These are phyloP conservation scores for Drosophila rellima DNA, from an alignment of 2,888 invertebrate species.

Conservation along the genomic window DNA sequence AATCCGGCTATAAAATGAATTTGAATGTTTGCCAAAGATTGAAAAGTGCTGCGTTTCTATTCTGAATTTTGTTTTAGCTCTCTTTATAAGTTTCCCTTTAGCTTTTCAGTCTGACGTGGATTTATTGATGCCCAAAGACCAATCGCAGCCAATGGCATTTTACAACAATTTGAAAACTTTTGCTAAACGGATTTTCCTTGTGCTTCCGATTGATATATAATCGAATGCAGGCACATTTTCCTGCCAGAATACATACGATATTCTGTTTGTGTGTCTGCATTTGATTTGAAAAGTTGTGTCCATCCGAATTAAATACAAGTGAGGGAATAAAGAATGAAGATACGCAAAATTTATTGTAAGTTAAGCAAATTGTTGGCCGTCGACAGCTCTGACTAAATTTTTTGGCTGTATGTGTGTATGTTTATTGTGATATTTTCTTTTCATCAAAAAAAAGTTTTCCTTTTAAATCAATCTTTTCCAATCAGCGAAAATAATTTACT, in stretches of 20 bases:
- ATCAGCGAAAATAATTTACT: neutral
- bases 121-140: neutral
- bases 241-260: neutral
- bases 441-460: too few species aligned
- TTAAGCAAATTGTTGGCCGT: neutral
- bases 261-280: neutral
- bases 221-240: slow-evolving; percentile 11
- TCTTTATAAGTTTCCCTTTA: neutral
- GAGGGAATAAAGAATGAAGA: neutral
- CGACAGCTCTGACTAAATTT: neutral
- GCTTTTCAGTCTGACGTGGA: neutral
- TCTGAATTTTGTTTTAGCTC: neutral
- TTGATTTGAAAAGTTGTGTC: neutral
- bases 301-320: neutral
- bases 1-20: neutral
- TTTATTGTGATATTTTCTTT: too few species aligned
- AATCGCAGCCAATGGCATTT: slow-evolving; percentile 2
- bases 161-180: slow-evolving; percentile 9
- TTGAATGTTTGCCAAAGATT: slow-evolving; percentile 11
- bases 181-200: slow-evolving; percentile 24
- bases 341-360: neutral
- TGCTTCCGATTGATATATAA: slow-evolving; percentile 23
- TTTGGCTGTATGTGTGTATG: too few species aligned
- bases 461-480: too few species aligned
- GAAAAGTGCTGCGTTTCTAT: neutral